phyloP scores from a whole-genome alignment of 2,797 vertebrate genomes.

The Oreochromis mossambicus region DNA sequence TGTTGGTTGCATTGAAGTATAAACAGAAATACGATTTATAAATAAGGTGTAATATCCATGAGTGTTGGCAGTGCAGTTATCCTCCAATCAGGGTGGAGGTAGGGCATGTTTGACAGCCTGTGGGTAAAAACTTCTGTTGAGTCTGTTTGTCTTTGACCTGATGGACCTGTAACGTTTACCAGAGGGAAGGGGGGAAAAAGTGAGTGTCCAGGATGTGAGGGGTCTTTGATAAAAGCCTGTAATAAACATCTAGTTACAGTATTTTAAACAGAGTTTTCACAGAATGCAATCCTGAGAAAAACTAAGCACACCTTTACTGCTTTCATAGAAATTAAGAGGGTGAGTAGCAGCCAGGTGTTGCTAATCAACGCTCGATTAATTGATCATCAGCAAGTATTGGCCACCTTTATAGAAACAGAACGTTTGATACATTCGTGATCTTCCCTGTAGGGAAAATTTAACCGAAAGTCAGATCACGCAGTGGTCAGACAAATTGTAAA shows the following conservation, averaged over 20 bases:
- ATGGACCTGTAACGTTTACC: no score
- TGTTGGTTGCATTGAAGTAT: no score
- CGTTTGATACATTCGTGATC: background rate
- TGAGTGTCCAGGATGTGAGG: no score
- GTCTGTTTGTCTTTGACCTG: no score
- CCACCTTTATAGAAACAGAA: background rate
- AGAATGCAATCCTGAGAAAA: background rate
- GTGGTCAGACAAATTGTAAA: background rate
- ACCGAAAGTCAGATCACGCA: background rate
- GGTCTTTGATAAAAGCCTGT: background rate
- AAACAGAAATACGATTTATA: no score
- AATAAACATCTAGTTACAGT: background rate
- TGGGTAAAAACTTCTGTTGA: no score
- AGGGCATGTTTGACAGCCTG: no score
- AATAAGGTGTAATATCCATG: no score
- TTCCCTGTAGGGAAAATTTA: accelerated
- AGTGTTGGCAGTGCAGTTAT: no score
- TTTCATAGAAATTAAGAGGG: background rate
- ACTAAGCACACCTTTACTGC: background rate
- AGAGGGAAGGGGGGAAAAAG: no score
- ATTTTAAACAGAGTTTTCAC: background rate
- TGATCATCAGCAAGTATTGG: background rate
- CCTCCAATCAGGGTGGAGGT: no score
- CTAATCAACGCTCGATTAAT: background rate
- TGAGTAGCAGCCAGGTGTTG: background rate